Percentiles rank a stretch among this genome's conserved stretches.
Evolutionary conservation across 2,113 vertebrate genomes (phyloP).

Genomic region (Excalfactoria chinensis): DNA sequence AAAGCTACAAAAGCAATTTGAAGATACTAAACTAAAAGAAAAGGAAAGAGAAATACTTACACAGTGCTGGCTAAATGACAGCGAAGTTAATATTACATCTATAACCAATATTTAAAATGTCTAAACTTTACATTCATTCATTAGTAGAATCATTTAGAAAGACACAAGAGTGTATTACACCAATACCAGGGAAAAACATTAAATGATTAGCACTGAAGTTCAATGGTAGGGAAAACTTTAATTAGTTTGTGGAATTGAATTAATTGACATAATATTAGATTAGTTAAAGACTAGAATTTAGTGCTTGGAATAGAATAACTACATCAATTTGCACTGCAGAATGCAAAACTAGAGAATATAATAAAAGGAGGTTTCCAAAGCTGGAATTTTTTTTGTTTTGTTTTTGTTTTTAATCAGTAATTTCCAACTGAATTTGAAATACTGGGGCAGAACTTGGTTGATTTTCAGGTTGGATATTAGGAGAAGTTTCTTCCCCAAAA

Average conservation of each 20-base stretch:
- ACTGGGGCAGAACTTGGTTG: no score
- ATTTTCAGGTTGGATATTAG: no score
- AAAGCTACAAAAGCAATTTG: constrained; percentile 43
- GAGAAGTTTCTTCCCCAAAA: no score
- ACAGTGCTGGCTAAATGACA: neutral
- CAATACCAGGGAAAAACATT: neutral
- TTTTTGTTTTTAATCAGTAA: neutral
- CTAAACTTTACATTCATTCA: neutral
- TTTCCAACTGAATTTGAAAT: neutral
- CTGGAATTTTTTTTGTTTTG: no score
- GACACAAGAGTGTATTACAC: neutral
- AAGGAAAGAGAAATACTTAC: neutral
- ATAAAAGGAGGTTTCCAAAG: neutral
- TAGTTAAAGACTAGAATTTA: neutral
- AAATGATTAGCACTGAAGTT: neutral
- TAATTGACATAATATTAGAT: neutral
- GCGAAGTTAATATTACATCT: neutral
- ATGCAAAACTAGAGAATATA: neutral
- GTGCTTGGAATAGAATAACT: neutral
- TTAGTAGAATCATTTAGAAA: neutral
- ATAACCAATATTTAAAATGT: constrained; percentile 15
- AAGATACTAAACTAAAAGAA: neutral
- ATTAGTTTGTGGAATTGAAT: neutral
- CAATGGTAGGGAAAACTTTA: neutral
- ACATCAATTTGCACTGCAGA: neutral